Conservation (phyloP, 37 sponge, comb jelly and placozoan species). For the Hormiphora californensis region DNA sequence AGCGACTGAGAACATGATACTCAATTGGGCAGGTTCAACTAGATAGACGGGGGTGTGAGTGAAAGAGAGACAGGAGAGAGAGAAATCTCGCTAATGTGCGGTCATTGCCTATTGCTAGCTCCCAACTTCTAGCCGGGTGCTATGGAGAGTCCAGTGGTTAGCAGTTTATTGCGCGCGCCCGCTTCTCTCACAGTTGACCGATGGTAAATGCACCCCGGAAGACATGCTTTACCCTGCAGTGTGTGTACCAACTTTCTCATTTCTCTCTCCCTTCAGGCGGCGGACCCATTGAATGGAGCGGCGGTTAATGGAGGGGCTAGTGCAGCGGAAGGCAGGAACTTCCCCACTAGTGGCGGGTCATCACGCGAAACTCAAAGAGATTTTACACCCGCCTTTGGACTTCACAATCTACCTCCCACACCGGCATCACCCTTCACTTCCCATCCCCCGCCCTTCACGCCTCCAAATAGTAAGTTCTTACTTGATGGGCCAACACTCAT, state of each 20-base stretch:
- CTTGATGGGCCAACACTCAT: no score
- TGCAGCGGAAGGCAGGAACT: background rate
- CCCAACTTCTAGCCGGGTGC: background rate
- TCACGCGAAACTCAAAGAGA: background rate
- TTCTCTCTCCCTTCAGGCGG: background rate
- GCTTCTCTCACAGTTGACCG: no score
- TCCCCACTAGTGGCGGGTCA: background rate
- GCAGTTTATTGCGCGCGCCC: slow-evolving; percentile 28
- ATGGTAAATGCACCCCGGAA: no score
- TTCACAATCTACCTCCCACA: slow-evolving; percentile 20
- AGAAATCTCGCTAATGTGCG: no score
- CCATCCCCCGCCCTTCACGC: background rate
- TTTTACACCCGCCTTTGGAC: background rate
- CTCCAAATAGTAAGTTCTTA: no score
- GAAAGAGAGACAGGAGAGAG: no score
- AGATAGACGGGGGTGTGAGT: no score
- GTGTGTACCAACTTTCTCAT: no score
- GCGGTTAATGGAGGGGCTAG: background rate
- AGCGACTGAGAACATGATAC: no score
- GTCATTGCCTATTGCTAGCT: slow-evolving; percentile 24
- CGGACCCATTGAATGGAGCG: background rate
- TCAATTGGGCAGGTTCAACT: no score
- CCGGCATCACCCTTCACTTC: slow-evolving; percentile 28
- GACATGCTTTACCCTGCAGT: no score
- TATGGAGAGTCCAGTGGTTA: slow-evolving; percentile 19